Base-by-base conservation (phyloP, 2,888 invertebrate species). In the Esperia sulphurella region DNA sequence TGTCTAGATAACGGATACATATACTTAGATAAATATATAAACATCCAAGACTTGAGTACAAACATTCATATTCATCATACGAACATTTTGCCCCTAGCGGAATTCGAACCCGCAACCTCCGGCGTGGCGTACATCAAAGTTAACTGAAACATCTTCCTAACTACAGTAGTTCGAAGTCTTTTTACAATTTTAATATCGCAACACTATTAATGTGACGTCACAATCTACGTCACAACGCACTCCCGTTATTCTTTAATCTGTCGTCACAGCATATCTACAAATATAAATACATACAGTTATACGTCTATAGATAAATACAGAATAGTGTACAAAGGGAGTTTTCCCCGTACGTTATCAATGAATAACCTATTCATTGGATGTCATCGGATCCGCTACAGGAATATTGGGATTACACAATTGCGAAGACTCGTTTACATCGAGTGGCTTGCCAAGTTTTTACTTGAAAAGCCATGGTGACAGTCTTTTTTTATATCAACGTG, bases 391-490 rank as follows among this genome's bases (percentile, higher is more conserved):
- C 57, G 59, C 61, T 58, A 62, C 58, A 52, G 58, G 57, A 41
- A 39, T 59, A 61, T 63, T 65, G 62, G 57, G 61, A 69, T 73
- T 71, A 69, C 66, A 63, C 68, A 73, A 75, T 63, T 51, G 59
- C 46, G 43, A 49, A 62, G 69, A 58, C 53, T 47, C 71, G 71
- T 71, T 74, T 55, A 52, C 50, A 43, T 12, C n/a, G 35, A 35
- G 10, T n/a, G n/a, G 35, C n/a, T 35, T 35, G 31, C 14, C 39
- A 30, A 38, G 37, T 10, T 2, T 6, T 8, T 8, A 10, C 8
- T 10, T 43, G 29, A n/a, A 38, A 44, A 40, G 47, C 30, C 43
- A 47, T 40, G 49, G 45, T 21, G 21, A n/a, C n/a, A 21, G 21
- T 21, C 21, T 21, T 21, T 21, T n/a, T 21, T 3, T 21, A 21